Conservation (phyloP, 2,797 vertebrate genomes). For the Rhinogobio ventralis region DNA sequence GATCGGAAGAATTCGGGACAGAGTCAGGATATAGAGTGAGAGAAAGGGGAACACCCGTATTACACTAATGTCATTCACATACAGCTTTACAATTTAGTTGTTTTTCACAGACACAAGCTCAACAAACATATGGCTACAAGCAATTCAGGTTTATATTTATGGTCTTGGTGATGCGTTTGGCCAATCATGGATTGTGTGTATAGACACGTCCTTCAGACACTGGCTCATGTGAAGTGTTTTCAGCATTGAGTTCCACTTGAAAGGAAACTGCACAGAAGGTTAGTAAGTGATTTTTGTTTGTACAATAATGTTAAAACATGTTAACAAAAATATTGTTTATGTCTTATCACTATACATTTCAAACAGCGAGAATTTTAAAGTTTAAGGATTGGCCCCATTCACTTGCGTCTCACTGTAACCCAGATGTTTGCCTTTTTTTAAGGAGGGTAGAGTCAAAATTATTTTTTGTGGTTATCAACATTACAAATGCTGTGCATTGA, state of each 20-base stretch:
- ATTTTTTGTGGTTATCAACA: neutral
- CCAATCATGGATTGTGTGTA: neutral
- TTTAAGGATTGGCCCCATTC: neutral
- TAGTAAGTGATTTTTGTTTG: too few species aligned
- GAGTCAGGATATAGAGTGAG: too few species aligned
- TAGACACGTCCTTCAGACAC: neutral
- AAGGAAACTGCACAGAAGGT: neutral
- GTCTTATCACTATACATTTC: neutral
- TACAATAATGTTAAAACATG: too few species aligned
- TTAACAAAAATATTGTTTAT: neutral
- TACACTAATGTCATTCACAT: neutral
- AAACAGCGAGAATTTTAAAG: neutral
- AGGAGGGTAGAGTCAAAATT: neutral
- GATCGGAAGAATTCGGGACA: too few species aligned
- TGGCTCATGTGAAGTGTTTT: neutral
- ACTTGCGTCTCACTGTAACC: neutral
- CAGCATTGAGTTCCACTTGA: neutral
- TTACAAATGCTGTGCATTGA: neutral
- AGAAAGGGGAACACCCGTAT: too few species aligned
- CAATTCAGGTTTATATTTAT: neutral
- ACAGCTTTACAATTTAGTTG: neutral
- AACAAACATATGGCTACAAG: neutral
- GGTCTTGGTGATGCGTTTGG: neutral
- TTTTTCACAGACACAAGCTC: neutral
- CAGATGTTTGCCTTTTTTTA: neutral